Evolutionary conservation across 2,888 invertebrate genomes (phyloP).

Genomic region (Pediacus dermestoides): DNA sequence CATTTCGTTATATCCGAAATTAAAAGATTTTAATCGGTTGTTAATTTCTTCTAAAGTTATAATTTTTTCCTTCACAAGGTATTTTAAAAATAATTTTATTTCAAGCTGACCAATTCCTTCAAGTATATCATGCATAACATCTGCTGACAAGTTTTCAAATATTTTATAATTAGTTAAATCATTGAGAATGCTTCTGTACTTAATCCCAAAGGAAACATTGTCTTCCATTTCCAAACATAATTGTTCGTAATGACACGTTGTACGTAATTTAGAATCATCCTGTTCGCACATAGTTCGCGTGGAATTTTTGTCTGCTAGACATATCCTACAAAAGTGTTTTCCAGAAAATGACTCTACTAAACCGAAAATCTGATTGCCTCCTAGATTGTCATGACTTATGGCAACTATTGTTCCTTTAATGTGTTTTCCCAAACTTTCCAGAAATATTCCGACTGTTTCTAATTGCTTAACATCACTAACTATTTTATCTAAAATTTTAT

Average conservation of each 20-base stretch:
- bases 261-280: slow-evolving; percentile 2
- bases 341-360: slow-evolving; percentile 28
- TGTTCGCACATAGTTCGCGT: slow-evolving; percentile 9
- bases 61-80: slow-evolving; percentile 12
- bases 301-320: slow-evolving; percentile 16
- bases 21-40: slow-evolving; percentile 17
- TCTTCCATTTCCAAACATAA: slow-evolving; percentile 4
- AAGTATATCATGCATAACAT: slow-evolving; percentile 30
- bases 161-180: slow-evolving; percentile 20
- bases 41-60: slow-evolving; percentile 18
- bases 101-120: slow-evolving; percentile 26
- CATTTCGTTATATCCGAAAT: slow-evolving; percentile 19
- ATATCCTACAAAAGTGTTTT: slow-evolving; percentile 25
- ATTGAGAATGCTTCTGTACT: slow-evolving; percentile 15
- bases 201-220: slow-evolving; percentile 15
- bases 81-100: slow-evolving; percentile 18
- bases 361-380: slow-evolving; percentile 22
- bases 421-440: neutral
- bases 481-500: neutral
- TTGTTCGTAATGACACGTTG: neutral
- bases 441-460: neutral
- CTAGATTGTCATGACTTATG: slow-evolving; percentile 23
- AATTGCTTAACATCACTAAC: neutral
- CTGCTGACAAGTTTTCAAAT: slow-evolving; percentile 16
- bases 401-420: slow-evolving; percentile 14